These are phyloP conservation scores for Drosophila nigritarsus DNA, from an alignment of 2,888 invertebrate species.

Conservation along the genomic window DNA sequence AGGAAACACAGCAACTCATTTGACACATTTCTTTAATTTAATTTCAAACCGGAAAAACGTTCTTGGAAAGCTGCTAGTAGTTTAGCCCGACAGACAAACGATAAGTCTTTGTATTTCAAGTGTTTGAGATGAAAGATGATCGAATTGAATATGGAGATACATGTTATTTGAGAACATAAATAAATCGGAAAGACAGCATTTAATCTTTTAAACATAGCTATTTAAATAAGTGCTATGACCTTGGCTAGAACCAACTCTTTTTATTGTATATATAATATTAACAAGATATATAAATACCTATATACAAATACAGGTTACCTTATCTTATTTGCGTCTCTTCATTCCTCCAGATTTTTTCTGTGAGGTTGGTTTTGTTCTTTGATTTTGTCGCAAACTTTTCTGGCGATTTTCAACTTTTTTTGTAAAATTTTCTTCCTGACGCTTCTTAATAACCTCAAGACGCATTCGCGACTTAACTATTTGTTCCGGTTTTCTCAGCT, in stretches of 20 bases:
- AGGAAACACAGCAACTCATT: slow-evolving; percentile 10
- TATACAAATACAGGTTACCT: neutral
- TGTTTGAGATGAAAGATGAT: neutral
- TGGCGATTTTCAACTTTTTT: slow-evolving; percentile 85
- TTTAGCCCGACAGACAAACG: slow-evolving; percentile 60
- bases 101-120: slow-evolving; percentile 21
- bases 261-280: neutral
- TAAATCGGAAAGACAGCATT: neutral
- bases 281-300: neutral
- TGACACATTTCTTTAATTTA: slow-evolving; percentile 26
- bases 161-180: slow-evolving; percentile 1
- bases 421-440: slow-evolving; percentile 86
- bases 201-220: no score
- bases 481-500: slow-evolving; percentile 91
- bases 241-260: neutral
- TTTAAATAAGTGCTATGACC: neutral
- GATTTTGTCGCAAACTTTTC: slow-evolving; percentile 82
- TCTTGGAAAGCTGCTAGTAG: slow-evolving; percentile 42
- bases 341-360: slow-evolving; percentile 41
- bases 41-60: slow-evolving; percentile 14
- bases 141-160: slow-evolving; percentile 15
- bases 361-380: slow-evolving; percentile 53
- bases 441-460: slow-evolving; percentile 87
- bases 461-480: slow-evolving; percentile 90
- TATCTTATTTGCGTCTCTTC: slow-evolving; percentile 44